Conservation (phyloP, 2,113 vertebrate genomes). For the Microcebus lehilahytsara region DNA sequence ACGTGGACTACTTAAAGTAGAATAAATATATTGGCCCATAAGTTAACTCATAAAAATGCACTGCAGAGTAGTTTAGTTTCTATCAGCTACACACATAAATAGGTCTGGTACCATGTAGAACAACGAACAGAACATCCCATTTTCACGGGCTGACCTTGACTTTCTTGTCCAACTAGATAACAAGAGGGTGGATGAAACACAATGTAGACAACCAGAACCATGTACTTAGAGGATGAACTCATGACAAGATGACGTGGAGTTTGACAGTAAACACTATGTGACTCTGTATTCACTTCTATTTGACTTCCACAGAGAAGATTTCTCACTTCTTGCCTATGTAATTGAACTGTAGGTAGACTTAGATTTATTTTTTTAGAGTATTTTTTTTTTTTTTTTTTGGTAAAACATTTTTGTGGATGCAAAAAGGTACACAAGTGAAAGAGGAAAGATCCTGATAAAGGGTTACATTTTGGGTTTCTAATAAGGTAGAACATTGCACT, state of each 20-base stretch:
- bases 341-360: neutral
- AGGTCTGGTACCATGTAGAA: neutral
- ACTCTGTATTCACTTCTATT: neutral
- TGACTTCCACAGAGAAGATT: neutral
- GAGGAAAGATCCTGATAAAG: neutral
- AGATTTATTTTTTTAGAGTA: neutral
- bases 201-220: too few relatives aligned
- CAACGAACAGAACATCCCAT: neutral
- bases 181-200: neutral
- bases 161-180: neutral
- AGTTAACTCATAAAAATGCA: constrained; percentile 41
- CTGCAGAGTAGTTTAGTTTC: neutral
- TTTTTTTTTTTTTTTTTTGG: neutral
- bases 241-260: neutral
- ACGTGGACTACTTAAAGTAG: constrained; percentile 38
- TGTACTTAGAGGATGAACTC: neutral
- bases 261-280: neutral
- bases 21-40: neutral
- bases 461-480: neutral
- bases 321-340: neutral
- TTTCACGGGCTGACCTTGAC: neutral
- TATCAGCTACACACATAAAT: constrained; percentile 32
- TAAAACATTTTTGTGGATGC: neutral
- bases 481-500: neutral
- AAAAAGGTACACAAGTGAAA: neutral